Evolutionary conservation across 1,140 invertebrate genomes (phyloP).

Genomic region (Heliconius eleuchia): DNA sequence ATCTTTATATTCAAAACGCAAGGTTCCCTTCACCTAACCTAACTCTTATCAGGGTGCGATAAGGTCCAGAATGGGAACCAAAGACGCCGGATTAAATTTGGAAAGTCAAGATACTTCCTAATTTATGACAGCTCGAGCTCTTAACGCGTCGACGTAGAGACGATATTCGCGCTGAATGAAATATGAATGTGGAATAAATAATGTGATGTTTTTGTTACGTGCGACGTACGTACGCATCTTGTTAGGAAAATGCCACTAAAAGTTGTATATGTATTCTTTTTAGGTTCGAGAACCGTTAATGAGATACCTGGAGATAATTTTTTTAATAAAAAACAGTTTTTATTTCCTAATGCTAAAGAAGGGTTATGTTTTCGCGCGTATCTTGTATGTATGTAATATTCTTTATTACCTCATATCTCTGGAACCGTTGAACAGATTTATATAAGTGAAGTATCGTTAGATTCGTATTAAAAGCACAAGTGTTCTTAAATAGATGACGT

Average conservation of each 20-base stretch:
- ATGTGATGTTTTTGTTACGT: constrained; percentile 56
- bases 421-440: no score
- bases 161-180: constrained; percentile 52
- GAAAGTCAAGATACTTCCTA: constrained; percentile 44
- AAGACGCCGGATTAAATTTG: constrained; percentile 16
- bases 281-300: constrained; percentile 33
- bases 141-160: constrained; percentile 50
- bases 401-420: no score
- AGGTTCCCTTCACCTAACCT: constrained; percentile 10
- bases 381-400: no score
- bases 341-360: not conserved
- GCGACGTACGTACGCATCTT: constrained; percentile 44
- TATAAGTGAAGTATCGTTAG: no score
- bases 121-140: constrained; percentile 55
- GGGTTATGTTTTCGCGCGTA: no score
- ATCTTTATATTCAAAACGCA: constrained; percentile 48
- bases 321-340: not conserved
- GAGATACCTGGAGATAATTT: constrained; percentile 6
- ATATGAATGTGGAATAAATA: constrained; percentile 59
- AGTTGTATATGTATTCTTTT: constrained; percentile 36
- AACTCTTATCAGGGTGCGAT: constrained; percentile 10
- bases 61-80: constrained; percentile 27
- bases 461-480: no score
- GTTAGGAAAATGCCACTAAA: constrained; percentile 59
- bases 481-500: no score